Base-by-base conservation (phyloP, 1,140 invertebrate species). In the Drosophila rhopaloa region DNA sequence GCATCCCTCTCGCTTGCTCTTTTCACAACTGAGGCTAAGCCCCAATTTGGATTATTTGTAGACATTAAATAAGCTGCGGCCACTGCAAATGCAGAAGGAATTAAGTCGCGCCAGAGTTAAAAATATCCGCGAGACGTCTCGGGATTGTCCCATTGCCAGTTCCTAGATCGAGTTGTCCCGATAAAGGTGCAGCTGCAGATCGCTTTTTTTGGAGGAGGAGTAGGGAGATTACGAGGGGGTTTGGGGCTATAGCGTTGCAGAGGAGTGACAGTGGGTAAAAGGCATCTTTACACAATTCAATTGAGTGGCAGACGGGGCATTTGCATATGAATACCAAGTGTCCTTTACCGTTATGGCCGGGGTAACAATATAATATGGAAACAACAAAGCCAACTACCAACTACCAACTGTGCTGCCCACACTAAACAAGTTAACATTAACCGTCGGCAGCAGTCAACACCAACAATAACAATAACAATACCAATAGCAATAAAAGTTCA, bases 311-410 rank as follows among this genome's bases (percentile, higher is more conserved):
- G 51, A 50, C 43, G 43, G 19, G 43, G 19, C 67, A 71, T 79
- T 79, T 79, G 62, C 76, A 79, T 79, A 77, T 77, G 74, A 77
- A 70, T 77, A 78, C 67, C 68, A 72, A 78, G 76, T 71, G 75
- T 79, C 75, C 75, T 77, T 76, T 76, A 67, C 73, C 62, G 74
- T 76, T 62, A 41, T 38, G 62, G 73, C 50, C 50, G 55, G 65
- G 55, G 65, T 67, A 76, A 77, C 62, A 77, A 77, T 72, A 71
- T 57, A 63, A 71, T 71, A 65, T 60, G 61, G 70, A 74, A 57
- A 77, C 44, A 67, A 55, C 44, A 71, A 58, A 58, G 43, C 65
- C 35, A 67, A 11, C 27, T 29, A 48, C 35, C 54, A 67, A 43
- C 61, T 57, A 66, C 53, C 59, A 66, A 51, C 44, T 44, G 41